Conservation (phyloP, 2,888 invertebrate species). For the Cordilura impudica region DNA sequence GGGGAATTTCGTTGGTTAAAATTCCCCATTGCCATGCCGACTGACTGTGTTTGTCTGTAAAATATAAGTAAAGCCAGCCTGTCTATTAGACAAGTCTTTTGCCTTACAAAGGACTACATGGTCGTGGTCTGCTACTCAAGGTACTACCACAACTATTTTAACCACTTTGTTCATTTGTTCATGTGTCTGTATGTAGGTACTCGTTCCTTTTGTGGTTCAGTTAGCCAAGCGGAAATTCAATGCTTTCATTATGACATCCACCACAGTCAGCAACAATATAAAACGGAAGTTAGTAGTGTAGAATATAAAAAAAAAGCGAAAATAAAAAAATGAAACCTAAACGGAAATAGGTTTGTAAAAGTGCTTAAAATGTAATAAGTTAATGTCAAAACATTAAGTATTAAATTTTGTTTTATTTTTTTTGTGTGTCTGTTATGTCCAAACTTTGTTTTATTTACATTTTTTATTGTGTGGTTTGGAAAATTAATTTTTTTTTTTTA, state of each 20-base stretch:
- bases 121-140: background rate
- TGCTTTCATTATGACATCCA: conserved; percentile 52
- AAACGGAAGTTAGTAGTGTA: conserved; percentile 31
- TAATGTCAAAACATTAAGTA: conserved; percentile 9
- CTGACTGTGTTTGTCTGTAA: background rate
- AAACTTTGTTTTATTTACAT: background rate
- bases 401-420: background rate
- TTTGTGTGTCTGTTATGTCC: no score
- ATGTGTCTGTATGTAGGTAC: background rate
- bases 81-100: background rate
- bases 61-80: background rate
- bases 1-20: background rate
- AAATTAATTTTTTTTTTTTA: background rate
- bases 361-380: conserved; percentile 41
- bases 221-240: conserved; percentile 51
- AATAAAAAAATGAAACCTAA: no score
- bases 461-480: background rate
- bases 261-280: background rate
- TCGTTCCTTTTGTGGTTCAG: background rate
- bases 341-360: conserved; percentile 42
- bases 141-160: background rate
- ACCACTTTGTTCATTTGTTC: no score
- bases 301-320: background rate
- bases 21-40: background rate
- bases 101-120: background rate